Base-by-base conservation (phyloP, 2,888 invertebrate species). In the Chrysolina americana region DNA sequence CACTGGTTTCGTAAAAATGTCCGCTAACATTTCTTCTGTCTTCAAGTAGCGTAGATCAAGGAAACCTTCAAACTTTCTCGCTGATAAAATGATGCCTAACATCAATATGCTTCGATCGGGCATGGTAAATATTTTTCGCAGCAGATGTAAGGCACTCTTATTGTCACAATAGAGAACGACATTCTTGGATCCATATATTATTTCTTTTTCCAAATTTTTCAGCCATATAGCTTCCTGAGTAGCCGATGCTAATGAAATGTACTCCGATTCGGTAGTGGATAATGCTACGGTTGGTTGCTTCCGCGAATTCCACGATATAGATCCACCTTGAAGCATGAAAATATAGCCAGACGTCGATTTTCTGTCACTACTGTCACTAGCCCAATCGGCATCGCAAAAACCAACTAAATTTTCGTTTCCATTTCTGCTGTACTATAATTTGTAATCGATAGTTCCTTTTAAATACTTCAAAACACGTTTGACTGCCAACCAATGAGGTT, bases 401-500 rank as follows among this genome's bases (percentile, higher is more conserved):
- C n/a, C 50, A 50, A 50, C 9, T 17, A 50, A 17, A 50, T 50
- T 50, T 50, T 19, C 9, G 19, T 17, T 50, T 50, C 19, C 19
- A 10, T 50, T 10, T 50, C 50, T 50, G 19, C n/a, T 50, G n/a
- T 50, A 50, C 19, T 17, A 19, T 10, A 17, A 19, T 50, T 50
- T 50, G 50, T 9, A 50, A 19, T 50, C 50, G 19, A 47, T 48
- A 21, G 69, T 69, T 41, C 69, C 69, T 44, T 69, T 70, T 13
- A 73, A 59, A 62, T 69, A 73, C 17, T 63, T 36, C 17, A 73
- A 10, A 9, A 70, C 69, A 41, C 68, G 68, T 59, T 73, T 73
- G 28, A 28, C 69, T 19, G 62, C 69, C 44, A 13, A 36, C 72
- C 68, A 73, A 73, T 73, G 68, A 28, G 13, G n/a, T 44, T 19